A percentile compares a stretch with the other conserved stretches of the same genome.
These are phyloP conservation scores for Streptopelia turtur DNA, from an alignment of 2,797 vertebrate species.

Conservation along the genomic window DNA sequence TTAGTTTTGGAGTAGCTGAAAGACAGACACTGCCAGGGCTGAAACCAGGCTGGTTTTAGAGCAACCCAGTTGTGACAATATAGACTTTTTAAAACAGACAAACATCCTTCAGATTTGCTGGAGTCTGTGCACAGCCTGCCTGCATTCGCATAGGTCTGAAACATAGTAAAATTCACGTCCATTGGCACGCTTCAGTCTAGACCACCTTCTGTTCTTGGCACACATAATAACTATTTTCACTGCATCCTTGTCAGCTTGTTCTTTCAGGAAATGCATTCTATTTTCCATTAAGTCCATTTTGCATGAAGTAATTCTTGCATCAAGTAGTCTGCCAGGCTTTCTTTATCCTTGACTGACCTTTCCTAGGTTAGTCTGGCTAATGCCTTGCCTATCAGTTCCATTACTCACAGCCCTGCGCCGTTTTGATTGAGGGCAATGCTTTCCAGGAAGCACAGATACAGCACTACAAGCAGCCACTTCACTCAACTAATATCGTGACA, in stretches of 20 bases:
- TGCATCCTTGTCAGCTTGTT: background rate
- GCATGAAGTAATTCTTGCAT: conserved; percentile 12
- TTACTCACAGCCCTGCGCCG: background rate
- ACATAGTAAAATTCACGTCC: background rate
- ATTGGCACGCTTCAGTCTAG: background rate
- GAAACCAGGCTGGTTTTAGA: background rate
- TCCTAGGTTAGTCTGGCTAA: background rate
- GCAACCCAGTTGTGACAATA: background rate
- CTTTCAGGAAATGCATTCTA: conserved; percentile 41
- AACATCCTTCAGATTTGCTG: background rate
- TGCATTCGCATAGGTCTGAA: background rate
- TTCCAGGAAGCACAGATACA: background rate
- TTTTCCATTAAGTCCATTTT: conserved; percentile 24
- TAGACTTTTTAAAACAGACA: background rate
- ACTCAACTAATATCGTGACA: background rate
- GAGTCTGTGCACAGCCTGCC: background rate
- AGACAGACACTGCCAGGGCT: background rate
- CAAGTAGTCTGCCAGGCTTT: background rate
- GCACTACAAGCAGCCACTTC: background rate
- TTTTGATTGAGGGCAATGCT: background rate
- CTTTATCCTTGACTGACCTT: conserved; percentile 12
- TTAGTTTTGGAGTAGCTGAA: background rate
- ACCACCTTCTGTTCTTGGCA: conserved; percentile 35
- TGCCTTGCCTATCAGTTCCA: background rate
- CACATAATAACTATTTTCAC: conserved; percentile 14